Evolutionary conservation across 2,888 invertebrate species (phyloP).

Genomic region (Barypeithes pellucidus): DNA sequence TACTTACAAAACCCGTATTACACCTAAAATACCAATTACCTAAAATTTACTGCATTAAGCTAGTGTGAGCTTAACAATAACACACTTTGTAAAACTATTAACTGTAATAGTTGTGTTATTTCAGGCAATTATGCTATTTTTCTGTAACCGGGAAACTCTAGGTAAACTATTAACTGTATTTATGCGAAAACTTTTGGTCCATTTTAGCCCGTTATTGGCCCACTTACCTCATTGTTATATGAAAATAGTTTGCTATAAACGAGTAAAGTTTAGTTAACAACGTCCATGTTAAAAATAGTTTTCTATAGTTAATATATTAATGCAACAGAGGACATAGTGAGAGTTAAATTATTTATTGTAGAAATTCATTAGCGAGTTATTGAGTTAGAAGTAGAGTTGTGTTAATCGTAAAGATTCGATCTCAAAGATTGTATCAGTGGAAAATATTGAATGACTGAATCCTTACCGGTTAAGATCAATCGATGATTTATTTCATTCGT

Average conservation of each 20-base stretch:
- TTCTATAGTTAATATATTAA: background rate
- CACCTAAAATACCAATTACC: no score
- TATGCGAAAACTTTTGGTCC: conserved; percentile 33
- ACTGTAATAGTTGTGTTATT: conserved; percentile 6
- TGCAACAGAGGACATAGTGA: no score
- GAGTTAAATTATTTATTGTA: no score
- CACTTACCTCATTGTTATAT: conserved; percentile 27
- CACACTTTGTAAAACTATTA: background rate
- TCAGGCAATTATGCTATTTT: background rate
- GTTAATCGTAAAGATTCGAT: no score
- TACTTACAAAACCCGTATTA: no score
- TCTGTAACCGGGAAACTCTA: conserved; percentile 13
- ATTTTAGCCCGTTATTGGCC: conserved; percentile 22
- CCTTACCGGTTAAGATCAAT: no score
- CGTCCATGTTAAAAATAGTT: background rate
- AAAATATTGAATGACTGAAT: no score
- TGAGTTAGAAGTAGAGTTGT: no score
- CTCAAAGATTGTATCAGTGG: no score
- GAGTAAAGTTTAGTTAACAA: conserved; percentile 20
- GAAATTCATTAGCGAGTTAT: no score
- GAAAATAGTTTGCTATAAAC: conserved; percentile 16
- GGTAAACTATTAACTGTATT: conserved; percentile 28
- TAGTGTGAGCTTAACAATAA: background rate
- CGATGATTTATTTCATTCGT: no score
- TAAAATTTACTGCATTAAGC: no score